Conservation (phyloP, 2,797 vertebrate genomes). For the Hypotaenidia philippensis region DNA sequence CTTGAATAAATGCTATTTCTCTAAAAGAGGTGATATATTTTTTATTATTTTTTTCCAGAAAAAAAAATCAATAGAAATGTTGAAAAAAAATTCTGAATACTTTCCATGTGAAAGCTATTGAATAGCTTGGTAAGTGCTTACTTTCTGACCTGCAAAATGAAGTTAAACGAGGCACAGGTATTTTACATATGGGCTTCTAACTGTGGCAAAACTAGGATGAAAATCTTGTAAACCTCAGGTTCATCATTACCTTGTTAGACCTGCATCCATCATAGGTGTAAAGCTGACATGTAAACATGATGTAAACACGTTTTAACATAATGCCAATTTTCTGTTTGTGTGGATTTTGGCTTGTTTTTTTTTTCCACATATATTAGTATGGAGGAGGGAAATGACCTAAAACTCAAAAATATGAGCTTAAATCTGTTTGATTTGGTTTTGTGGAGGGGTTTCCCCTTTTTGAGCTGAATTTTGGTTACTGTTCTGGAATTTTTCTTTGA, state of each 20-base stretch:
- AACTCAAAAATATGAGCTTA: neutral
- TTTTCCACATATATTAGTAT: neutral
- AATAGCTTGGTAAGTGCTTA: neutral
- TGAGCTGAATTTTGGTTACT: neutral
- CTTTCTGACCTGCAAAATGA: neutral
- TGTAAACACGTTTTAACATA: neutral
- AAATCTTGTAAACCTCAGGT: neutral
- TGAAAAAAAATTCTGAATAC: neutral
- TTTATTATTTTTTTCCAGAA: neutral
- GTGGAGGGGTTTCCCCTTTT: neutral
- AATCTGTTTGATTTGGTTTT: neutral
- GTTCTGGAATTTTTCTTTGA: neutral
- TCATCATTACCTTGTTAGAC: neutral
- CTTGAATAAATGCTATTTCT: constrained; percentile 11
- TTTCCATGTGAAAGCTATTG: neutral
- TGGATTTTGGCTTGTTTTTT: rapidly evolving
- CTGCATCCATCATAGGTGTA: neutral
- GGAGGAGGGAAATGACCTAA: neutral
- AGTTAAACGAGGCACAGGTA: neutral
- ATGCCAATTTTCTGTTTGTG: neutral
- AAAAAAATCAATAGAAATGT: neutral
- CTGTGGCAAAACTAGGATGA: neutral
- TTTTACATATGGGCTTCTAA: neutral
- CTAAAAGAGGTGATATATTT: neutral
- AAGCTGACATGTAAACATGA: neutral